Conservation (phyloP, 1,140 invertebrate species). For the Drosophila pruinosa region DNA sequence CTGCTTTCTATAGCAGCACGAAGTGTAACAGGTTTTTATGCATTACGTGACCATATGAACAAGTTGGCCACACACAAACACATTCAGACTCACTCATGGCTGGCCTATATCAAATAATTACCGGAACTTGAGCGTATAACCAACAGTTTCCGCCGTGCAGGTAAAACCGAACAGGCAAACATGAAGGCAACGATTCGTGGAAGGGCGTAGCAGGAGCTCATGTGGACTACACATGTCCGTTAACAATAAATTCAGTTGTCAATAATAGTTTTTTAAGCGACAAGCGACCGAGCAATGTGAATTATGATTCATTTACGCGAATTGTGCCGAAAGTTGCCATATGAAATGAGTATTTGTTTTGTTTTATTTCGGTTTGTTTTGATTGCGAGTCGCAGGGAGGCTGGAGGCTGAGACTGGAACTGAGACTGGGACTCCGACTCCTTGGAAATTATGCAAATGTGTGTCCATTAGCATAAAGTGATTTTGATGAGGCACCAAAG, state of each 20-base stretch:
- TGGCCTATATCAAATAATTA: constrained; percentile 80
- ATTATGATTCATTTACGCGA: constrained; percentile 10
- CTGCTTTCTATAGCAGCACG: not conserved
- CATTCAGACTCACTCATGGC: constrained; percentile 6
- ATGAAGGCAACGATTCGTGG: not conserved
- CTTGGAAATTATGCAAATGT: constrained; percentile 75
- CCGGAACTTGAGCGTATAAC: constrained; percentile 76
- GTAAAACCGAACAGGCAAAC: not conserved
- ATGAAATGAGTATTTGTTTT: constrained; percentile 41
- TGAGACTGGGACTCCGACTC: constrained; percentile 1
- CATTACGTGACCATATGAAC: constrained; percentile 72
- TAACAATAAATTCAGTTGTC: constrained; percentile 77
- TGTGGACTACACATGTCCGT: constrained; percentile 64
- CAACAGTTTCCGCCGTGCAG: constrained; percentile 65
- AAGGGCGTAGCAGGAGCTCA: not conserved
- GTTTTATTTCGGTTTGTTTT: not conserved
- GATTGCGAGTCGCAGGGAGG: not conserved
- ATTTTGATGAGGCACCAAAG: constrained; percentile 78
- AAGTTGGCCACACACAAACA: constrained; percentile 17
- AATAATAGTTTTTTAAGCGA: constrained; percentile 69
- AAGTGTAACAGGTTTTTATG: constrained; percentile 74
- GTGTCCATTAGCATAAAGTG: constrained; percentile 74
- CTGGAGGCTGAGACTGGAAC: no score
- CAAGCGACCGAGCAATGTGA: constrained; percentile 21
- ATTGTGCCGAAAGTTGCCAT: constrained; percentile 41